Evolutionary conservation across 1,140 invertebrate genomes (phyloP), one percentile per base, ranked within the genome.

Genomic region (Tetranychus cinnabarinus): DNA sequence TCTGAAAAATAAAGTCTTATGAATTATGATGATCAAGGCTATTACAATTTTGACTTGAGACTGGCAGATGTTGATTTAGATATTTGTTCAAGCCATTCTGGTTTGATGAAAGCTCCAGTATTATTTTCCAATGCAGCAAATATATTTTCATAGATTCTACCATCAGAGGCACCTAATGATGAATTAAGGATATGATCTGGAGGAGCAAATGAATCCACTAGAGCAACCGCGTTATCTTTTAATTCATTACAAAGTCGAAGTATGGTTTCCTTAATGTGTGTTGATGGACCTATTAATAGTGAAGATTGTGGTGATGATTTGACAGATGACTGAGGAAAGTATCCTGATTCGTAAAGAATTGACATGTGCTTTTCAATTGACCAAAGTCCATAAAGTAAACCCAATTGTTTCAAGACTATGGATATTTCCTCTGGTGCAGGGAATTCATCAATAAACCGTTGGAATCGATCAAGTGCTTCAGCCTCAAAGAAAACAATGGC

Each of bases 111-210:
- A 42, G 67, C 68, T 33, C 69, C 67, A 39, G 66, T 63, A 42
- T 66, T 69, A 36, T 71, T 67, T 13, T 70, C 64, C 67, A 75
- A 71, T 34, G 71, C 72, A 47, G 68, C 64, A 61, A 72, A 72
- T 42, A 76, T 67, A 61, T 76, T 71, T 62, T 74, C 70, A 70
- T 91, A 91, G 59, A 89, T 84, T 72, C 85, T 76, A 60, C 86
- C 87, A 75, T 89, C 84, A 2, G 84, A 80, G 66, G 77, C 74
- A 56, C 85, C 86, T 15, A 89, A 73, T n/a, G 81, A 79, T 7
- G 86, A 89, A 68, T 85, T 83, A 0, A 89, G 69, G 65, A 85
- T 79, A 70, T 84, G 90, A 76, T 95, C 89, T 15, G 85, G 82
- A 1, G 88, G 88, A 31, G 88, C 84, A 61, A 93, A 77, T 1